A percentile compares a stretch with the other conserved stretches of the same genome.
Conservation (phyloP, 2,888 invertebrate species). For the Cosmia pyralina region DNA sequence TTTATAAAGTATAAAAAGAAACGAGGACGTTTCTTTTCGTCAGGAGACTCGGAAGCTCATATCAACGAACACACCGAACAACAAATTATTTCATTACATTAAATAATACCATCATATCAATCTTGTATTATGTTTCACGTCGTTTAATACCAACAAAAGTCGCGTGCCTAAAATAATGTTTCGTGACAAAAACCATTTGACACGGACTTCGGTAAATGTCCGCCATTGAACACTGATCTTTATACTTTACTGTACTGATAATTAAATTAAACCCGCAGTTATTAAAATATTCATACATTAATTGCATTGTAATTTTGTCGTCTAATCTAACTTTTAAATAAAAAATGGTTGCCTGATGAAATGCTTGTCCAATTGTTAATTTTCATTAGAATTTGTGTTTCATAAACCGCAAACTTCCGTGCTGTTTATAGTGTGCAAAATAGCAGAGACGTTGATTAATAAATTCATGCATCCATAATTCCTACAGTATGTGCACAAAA, state of each 20-base stretch:
- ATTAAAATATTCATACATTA: slow-evolving; percentile 56
- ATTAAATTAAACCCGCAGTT: slow-evolving; percentile 52
- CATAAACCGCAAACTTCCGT: background rate
- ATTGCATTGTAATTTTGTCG: slow-evolving; percentile 37
- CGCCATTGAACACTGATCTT: slow-evolving; percentile 69
- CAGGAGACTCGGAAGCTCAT: background rate
- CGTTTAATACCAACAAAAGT: slow-evolving; percentile 63
- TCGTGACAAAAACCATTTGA: slow-evolving; percentile 72
- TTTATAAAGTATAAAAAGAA: background rate
- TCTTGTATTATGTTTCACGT: slow-evolving; percentile 35
- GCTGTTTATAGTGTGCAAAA: slow-evolving; percentile 1
- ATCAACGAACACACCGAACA: background rate
- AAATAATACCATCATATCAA: slow-evolving; percentile 30
- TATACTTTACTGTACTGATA: slow-evolving; percentile 65
- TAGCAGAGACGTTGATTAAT: slow-evolving; percentile 27
- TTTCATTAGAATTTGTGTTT: slow-evolving; percentile 17
- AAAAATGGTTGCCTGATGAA: slow-evolving; percentile 9
- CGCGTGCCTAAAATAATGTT: slow-evolving; percentile 69
- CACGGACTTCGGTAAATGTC: slow-evolving; percentile 71
- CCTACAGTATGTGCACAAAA: slow-evolving; percentile 13
- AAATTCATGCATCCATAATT: slow-evolving; percentile 24
- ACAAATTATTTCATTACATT: slow-evolving; percentile 2
- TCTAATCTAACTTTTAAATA: slow-evolving; percentile 16
- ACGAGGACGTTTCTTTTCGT: too few species aligned
- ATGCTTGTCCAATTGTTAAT: slow-evolving; percentile 2